A percentile compares a stretch with the other conserved stretches of the same genome.
phyloP scores from a whole-genome alignment of 1,140 invertebrate genomes.

The Hyles euphorbiae region DNA sequence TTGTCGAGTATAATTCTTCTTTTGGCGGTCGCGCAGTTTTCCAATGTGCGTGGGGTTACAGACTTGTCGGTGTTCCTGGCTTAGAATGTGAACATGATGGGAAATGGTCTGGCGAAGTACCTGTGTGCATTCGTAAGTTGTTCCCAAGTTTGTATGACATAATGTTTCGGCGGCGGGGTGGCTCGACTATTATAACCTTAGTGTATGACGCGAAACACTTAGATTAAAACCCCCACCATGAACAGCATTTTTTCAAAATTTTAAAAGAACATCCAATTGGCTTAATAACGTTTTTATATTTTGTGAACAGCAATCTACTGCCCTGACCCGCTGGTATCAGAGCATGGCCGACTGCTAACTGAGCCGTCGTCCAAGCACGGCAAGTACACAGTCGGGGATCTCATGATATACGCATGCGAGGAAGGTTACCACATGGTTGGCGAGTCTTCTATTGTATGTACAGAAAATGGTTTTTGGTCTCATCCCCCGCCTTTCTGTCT shows the following conservation, averaged over 20 bases:
- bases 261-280: no score
- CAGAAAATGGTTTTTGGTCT: constrained; percentile 90
- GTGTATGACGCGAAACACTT: no score
- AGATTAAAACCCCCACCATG: no score
- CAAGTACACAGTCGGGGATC: constrained; percentile 83
- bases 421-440: constrained; percentile 84
- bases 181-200: no score
- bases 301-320: constrained; percentile 85
- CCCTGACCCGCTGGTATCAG: constrained; percentile 81
- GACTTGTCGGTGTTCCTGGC: constrained; percentile 81
- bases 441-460: constrained; percentile 88
- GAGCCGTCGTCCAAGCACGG: constrained; percentile 59
- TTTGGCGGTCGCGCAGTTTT: constrained; percentile 83
- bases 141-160: neutral
- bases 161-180: constrained; percentile 1
- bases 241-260: no score
- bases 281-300: constrained; percentile 7
- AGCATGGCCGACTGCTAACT: constrained; percentile 78
- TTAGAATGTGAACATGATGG: constrained; percentile 86
- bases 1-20: constrained; percentile 76
- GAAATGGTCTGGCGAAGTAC: constrained; percentile 85
- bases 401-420: constrained; percentile 86
- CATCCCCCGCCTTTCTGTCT: constrained; percentile 87
- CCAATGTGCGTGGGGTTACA: constrained; percentile 88
- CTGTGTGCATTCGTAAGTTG: constrained; percentile 76